These are phyloP conservation scores for Calliphora vomitoria DNA, from an alignment of 2,888 invertebrate species.

Conservation along the genomic window DNA sequence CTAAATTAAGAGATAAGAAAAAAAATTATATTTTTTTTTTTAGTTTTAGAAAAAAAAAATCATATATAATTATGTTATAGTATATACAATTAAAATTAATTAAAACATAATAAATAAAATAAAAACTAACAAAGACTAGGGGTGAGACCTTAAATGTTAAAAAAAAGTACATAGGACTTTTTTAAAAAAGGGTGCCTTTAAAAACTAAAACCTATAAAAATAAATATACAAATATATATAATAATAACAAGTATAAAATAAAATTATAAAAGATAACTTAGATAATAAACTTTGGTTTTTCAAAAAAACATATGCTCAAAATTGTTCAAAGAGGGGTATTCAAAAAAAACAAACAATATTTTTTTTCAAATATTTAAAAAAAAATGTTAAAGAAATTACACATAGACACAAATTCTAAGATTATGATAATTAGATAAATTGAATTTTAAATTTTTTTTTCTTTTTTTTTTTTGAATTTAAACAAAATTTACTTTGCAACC, in stretches of 20 bases:
- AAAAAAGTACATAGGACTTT: conserved; percentile 36
- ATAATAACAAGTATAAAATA: conserved; percentile 36
- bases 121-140: conserved; percentile 73
- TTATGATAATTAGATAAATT: conserved; percentile 30
- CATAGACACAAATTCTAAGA: conserved; percentile 65
- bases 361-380: conserved; percentile 46
- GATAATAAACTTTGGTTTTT: conserved; percentile 71
- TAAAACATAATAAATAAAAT: conserved; percentile 54
- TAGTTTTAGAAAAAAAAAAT: conserved; percentile 10
- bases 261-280: conserved; percentile 53
- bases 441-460: conserved; percentile 40
- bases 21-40: conserved; percentile 55
- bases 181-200: conserved; percentile 55
- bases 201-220: conserved; percentile 40
- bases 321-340: not conserved
- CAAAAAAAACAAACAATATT: conserved; percentile 14
- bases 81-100: conserved; percentile 72
- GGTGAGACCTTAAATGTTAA: conserved; percentile 65
- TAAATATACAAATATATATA: conserved; percentile 10
- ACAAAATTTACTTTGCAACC: conserved; percentile 69
- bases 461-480: conserved; percentile 40
- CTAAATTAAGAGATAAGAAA: conserved; percentile 37
- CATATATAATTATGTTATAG: conserved; percentile 64
- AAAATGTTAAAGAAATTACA: conserved; percentile 55
- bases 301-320: conserved; percentile 63